phyloP scores from a whole-genome alignment of 2,888 invertebrate species.

The Pollenia angustigena region DNA sequence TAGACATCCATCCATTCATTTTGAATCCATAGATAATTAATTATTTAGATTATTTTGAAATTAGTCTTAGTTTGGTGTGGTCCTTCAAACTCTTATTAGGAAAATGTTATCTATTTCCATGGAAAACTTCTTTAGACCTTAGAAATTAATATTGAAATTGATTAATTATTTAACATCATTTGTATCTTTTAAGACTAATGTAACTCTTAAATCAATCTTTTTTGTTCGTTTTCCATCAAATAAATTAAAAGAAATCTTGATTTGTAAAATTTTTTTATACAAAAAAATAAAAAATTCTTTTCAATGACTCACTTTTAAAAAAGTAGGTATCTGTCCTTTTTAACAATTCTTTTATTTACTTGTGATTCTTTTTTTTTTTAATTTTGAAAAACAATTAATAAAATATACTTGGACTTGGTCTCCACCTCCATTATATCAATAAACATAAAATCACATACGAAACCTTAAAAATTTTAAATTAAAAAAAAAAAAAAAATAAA shows the following conservation, averaged over 20 bases:
- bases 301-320: constrained; percentile 36
- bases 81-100: too few species aligned
- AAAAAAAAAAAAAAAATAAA: constrained; percentile 29
- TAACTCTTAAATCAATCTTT: neutral
- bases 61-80: too few species aligned
- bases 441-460: constrained; percentile 7
- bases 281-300: neutral
- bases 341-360: constrained; percentile 29
- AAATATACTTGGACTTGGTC: constrained; percentile 36
- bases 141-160: neutral
- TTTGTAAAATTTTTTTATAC: neutral
- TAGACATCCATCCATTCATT: too few species aligned
- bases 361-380: neutral
- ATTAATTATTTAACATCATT: constrained; percentile 46
- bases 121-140: too few species aligned
- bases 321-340: constrained; percentile 4
- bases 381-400: constrained; percentile 52
- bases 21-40: too few species aligned
- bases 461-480: constrained; percentile 9
- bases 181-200: constrained; percentile 18
- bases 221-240: neutral
- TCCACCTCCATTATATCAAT: constrained; percentile 43
- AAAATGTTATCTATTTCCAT: too few species aligned
- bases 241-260: neutral
- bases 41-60: too few species aligned